phyloP scores from a whole-genome alignment of 2,888 invertebrate genomes.

The Netelia virgata region DNA sequence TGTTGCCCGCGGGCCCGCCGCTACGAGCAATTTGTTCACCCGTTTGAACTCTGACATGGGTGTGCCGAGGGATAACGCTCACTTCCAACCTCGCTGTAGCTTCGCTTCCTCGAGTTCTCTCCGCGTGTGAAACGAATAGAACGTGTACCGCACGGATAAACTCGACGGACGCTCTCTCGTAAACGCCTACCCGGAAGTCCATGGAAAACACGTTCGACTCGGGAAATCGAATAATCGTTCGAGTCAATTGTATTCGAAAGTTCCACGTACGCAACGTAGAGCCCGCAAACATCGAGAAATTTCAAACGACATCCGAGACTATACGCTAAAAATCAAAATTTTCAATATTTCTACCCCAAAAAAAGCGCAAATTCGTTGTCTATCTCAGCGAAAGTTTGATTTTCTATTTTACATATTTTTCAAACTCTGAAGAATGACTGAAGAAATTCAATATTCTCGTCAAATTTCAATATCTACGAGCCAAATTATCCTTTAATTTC shows the following conservation, averaged over 20 bases:
- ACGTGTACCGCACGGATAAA: constrained; percentile 25
- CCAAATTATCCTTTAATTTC: no score
- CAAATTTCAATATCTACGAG: no score
- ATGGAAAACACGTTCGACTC: constrained; percentile 73
- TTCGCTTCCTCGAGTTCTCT: constrained; percentile 3
- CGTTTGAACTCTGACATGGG: constrained; percentile 79
- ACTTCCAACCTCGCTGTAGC: constrained; percentile 3
- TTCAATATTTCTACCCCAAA: no score
- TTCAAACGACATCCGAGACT: background rate
- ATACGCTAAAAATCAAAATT: no score
- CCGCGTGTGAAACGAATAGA: constrained; percentile 62
- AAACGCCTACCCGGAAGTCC: constrained; percentile 76
- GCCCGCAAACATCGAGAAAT: background rate
- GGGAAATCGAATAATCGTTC: constrained; percentile 73
- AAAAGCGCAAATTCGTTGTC: no score
- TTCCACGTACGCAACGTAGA: background rate
- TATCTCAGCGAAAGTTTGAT: no score
- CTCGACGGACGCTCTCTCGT: constrained; percentile 53
- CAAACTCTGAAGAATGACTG: background rate
- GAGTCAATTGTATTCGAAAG: constrained; percentile 71
- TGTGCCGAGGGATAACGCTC: constrained; percentile 74
- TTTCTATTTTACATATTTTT: background rate
- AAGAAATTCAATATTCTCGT: no score
- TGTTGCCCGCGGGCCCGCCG: constrained; percentile 60
- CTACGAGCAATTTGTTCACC: constrained; percentile 77